Base-by-base conservation (phyloP, 1,140 invertebrate genomes). In the Alviniconcha marisindica region DNA sequence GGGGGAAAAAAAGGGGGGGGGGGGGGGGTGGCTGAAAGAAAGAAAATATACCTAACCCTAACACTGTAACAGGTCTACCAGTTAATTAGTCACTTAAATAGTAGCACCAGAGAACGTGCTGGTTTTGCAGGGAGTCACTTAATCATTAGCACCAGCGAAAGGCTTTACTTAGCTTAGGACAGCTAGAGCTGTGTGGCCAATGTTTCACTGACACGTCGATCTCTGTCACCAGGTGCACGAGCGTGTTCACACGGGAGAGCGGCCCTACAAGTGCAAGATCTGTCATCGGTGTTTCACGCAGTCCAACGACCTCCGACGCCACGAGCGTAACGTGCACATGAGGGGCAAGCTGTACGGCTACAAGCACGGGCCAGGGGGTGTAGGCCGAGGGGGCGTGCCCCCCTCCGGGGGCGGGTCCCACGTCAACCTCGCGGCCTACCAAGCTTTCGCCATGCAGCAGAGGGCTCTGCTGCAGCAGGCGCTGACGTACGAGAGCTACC, bases 211-310 rank as follows among this genome's bases (percentile, higher is more conserved):
- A n/a, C n/a, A n/a, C n/a, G n/a, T n/a, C n/a, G 44, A 48, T 48
- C 44, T 48, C 44, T 63, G 60, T 63, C 24, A 33, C 2, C 76
- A 86, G 85, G 91, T 92, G 10, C 91, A 92, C 79, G 90, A 91
- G 77, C 87, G 91, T 0, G 90, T 91, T 15, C 91, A 92, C 80
- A 92, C 91, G 2, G 91, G 90, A 40, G 90, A 92, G 82, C 81
- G 91, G 38, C 91, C 91, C 0, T 92, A 92, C 84, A 91, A 92
- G 80, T 92, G 91, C 83, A 92, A 92, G 83, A 91, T 92, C 54
- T 92, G 91, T 84, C 90, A 91, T 83, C 85, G 91, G 51, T 90
- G 90, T 78, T 91, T 92, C 84, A 92, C 91, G 21, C 91, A 92
- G 84, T 91, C 90, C 33, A 92, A 92, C 84, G 91, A 92, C 83